phyloP scores from a whole-genome alignment of 1,140 invertebrate genomes.

The Cyclargus thomasi region DNA sequence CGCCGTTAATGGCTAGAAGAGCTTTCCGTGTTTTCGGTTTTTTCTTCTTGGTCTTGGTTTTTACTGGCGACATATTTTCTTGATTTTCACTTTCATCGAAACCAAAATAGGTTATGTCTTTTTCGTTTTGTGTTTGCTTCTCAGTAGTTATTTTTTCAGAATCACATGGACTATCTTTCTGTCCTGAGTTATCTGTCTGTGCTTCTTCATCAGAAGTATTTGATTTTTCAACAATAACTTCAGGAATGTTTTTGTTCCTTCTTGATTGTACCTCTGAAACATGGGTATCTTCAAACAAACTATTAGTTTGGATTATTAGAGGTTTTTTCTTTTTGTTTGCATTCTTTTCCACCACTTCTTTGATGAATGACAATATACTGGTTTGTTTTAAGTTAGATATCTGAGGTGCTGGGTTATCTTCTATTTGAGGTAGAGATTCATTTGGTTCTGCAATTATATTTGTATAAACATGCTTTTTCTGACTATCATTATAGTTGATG shows the following conservation, averaged over 20 bases:
- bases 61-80: constrained; percentile 58
- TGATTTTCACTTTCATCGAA: constrained; percentile 63
- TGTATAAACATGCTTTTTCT: constrained; percentile 68
- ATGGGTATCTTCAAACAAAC: constrained; percentile 41
- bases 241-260: neutral
- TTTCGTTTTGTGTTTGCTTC: constrained; percentile 21
- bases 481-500: constrained; percentile 49
- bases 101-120: constrained; percentile 56
- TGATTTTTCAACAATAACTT: constrained; percentile 3
- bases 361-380: constrained; percentile 66
- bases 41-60: constrained; percentile 35
- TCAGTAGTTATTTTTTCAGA: constrained; percentile 28
- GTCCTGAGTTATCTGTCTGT: constrained; percentile 9
- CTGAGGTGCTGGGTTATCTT: constrained; percentile 23
- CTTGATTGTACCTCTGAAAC: constrained; percentile 21
- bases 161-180: constrained; percentile 26
- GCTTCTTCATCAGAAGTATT: neutral
- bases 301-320: constrained; percentile 41
- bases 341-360: constrained; percentile 55
- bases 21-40: constrained; percentile 41
- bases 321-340: constrained; percentile 44
- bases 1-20: constrained; percentile 50
- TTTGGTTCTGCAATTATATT: constrained; percentile 45
- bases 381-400: constrained; percentile 51
- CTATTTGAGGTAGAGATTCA: constrained; percentile 38